Evolutionary conservation across 2,888 invertebrate species (phyloP), one percentile per base, ranked within the genome.

Genomic region (Melinaea menophilus): DNA sequence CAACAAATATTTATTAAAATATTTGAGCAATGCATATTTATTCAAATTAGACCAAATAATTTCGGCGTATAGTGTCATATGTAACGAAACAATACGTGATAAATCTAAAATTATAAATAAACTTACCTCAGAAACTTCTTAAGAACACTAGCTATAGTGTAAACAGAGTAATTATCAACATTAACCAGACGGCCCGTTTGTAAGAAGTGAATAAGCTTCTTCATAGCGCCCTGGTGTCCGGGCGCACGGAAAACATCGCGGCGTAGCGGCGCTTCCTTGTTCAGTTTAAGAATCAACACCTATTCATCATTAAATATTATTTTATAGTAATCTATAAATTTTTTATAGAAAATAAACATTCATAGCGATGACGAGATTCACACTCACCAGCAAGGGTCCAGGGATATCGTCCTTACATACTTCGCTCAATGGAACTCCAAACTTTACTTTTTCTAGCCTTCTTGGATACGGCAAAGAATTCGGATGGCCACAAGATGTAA

Each of bases 111-210:
- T 37, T 48, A 2, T 33, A 46, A 47, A 51, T 45, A 47, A 7
- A 58, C 74, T 77, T 73, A 91, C 91, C 91, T 93, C 63, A 99
- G 93, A 90, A 99, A 99, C 90, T 98, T 99, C 92, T 99, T 99
- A 69, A 99, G 92, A 66, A 99, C 99, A 86, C 98, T 98, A 64
- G 99, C 99, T 78, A 99, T 98, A 35, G 99, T 99, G 88, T 99
- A 98, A 68, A 99, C 98, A 69, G 97, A 97, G 86, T 97, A 98
- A 85, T 98, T 97, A 82, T 97, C 97, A 79, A 97, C 96, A 87
- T 97, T 97, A 64, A 97, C 96, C 72, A 97, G 91, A 60, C 97
- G 93, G 51, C 97, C 97, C 66, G 96, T 95, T 86, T 97, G 97
- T 71, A 97, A 92, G 83, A 97, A 97, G 80, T 97, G 97, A 75